phyloP scores from a whole-genome alignment of 2,113 vertebrate species.

The Rhea americana region DNA sequence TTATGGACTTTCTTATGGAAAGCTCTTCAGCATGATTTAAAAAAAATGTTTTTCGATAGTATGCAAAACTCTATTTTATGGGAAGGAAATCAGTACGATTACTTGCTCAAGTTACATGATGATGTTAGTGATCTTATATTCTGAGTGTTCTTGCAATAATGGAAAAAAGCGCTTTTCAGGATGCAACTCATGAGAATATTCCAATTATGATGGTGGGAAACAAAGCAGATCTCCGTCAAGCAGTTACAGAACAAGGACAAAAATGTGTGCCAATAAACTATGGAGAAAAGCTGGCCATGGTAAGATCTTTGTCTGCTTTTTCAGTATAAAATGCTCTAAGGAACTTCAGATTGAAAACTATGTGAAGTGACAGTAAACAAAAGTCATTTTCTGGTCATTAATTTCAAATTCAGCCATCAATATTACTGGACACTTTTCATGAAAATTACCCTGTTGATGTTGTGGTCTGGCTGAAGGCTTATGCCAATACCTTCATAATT shows the following conservation, averaged over 20 bases:
- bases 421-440: not conserved
- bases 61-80: not conserved
- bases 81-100: not conserved
- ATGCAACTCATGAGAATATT: conserved; percentile 84
- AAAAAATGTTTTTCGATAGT: not conserved
- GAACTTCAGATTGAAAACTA: not conserved
- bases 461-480: not conserved
- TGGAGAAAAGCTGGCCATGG: conserved; percentile 96
- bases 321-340: not conserved
- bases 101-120: not conserved
- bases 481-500: not conserved
- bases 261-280: conserved; percentile 83
- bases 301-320: conserved; percentile 56
- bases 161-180: conserved; percentile 72
- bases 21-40: not conserved
- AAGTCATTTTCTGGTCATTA: not conserved
- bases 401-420: not conserved
- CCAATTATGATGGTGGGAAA: conserved; percentile 98
- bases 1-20: not conserved
- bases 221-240: conserved; percentile 88
- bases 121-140: not conserved
- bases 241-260: conserved; percentile 71
- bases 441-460: fast-evolving
- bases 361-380: not conserved
- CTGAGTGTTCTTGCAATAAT: not conserved